Conservation (phyloP, 2,113 vertebrate species). For the Stigmatopora nigra region DNA sequence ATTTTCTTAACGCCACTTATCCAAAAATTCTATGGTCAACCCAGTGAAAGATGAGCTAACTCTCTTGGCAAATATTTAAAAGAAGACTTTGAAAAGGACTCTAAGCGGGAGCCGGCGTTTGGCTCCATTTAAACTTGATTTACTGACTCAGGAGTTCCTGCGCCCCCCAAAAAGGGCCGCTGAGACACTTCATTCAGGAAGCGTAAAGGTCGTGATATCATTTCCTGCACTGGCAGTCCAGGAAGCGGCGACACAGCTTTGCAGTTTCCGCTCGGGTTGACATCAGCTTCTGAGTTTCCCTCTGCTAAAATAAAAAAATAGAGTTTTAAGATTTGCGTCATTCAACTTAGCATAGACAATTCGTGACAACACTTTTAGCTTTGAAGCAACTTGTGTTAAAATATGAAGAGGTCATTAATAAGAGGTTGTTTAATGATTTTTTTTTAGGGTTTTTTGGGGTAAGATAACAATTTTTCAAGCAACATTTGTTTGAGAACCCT, state of each 20-base stretch:
- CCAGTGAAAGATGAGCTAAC: no score
- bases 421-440: no score
- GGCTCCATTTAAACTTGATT: constrained; percentile 14
- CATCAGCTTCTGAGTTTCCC: constrained; percentile 23
- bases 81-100: background rate
- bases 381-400: no score
- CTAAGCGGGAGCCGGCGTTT: background rate
- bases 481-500: no score
- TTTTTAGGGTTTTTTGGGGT: no score
- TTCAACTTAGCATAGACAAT: background rate
- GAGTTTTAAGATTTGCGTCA: background rate
- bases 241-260: constrained; percentile 55
- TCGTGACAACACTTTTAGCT: no score
- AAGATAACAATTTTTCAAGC: no score
- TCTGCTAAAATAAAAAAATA: constrained; percentile 6
- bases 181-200: constrained; percentile 73
- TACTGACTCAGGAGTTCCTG: constrained; percentile 31
- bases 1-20: background rate
- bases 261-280: constrained; percentile 41
- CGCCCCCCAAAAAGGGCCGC: constrained; percentile 39
- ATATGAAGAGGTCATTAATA: no score
- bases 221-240: constrained; percentile 63
- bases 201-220: constrained; percentile 70
- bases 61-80: no score
- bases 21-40: background rate